Evolutionary conservation across 2,113 vertebrate species (phyloP), one percentile per base, ranked within the genome.

Genomic region (Campylomormyrus tamandua): DNA sequence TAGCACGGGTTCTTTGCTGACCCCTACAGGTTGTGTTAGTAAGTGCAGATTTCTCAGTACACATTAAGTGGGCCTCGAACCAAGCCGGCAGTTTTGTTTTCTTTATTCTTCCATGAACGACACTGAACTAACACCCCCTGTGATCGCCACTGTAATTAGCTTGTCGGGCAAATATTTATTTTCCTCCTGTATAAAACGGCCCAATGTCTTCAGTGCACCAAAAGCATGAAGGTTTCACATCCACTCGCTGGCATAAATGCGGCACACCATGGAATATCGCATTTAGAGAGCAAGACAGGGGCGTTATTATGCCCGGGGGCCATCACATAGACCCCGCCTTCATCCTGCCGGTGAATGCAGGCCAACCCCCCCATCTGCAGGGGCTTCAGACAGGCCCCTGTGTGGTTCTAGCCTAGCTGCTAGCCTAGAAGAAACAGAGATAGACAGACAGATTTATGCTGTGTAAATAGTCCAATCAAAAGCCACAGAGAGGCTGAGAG

Each of bases 381-480:
- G 92, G 77, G 91, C 92, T 93, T 95, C 91, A 95, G 94, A 93
- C 93, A 93, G 88, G 74, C 90, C 49, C 58, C 31, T 89, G 91
- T 87, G 50, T 92, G 93, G 91, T 35, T 91, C 93, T 90, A 91
- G 92, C 93, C 94, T 93, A 93, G 93, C 92, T 50, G 93, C 91
- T 93, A 94, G 94, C 93, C 94, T 92, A 94, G 94, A 96, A 95
- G 94, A 96, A 96, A 94, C 94, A 94, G 92, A 93, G 92, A 95
- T 95, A 96, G 95, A 96, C 94, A 95, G 95, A 95, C 92, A 94
- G 35, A 17, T 46, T 87, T 53, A n/a, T 35, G n/a, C 45, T 21
- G 8, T 21, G 19, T 84, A 84, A 84, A 48, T 48, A 48, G 42
- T 48, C 83, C 45, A 45, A 48, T 84, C 83, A 45, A 46, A 84